Conservation (phyloP, 2,888 invertebrate genomes). For the Mythimna loreyi region DNA sequence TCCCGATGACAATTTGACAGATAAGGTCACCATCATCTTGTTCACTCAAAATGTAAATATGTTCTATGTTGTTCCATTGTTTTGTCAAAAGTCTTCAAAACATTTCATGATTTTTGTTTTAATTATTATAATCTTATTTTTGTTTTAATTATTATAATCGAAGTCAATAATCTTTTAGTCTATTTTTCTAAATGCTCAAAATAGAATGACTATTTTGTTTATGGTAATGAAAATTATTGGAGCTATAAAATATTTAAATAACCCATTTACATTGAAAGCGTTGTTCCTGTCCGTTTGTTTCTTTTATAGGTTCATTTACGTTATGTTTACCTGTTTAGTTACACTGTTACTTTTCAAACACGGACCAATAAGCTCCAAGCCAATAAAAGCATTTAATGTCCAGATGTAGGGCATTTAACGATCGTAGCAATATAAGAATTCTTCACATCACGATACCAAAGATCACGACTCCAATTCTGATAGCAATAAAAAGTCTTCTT, state of each 20-base stretch:
- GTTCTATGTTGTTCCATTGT: constrained; percentile 41
- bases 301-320: constrained; percentile 53
- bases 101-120: constrained; percentile 5
- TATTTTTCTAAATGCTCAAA: not conserved
- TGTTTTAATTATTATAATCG: constrained; percentile 20
- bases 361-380: constrained; percentile 44
- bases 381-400: constrained; percentile 63
- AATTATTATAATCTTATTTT: constrained; percentile 22
- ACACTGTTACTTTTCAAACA: constrained; percentile 47
- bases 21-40: constrained; percentile 43
- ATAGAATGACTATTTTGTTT: constrained; percentile 1
- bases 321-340: constrained; percentile 60
- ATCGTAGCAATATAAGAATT: constrained; percentile 61
- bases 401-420: constrained; percentile 62
- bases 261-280: constrained; percentile 43
- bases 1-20: constrained; percentile 54
- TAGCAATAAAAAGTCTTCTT: constrained; percentile 63
- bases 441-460: constrained; percentile 60
- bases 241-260: constrained; percentile 45
- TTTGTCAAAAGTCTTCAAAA: constrained; percentile 15
- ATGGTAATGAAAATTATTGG: constrained; percentile 29
- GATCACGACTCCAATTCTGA: constrained; percentile 66
- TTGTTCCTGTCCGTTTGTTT: constrained; percentile 43
- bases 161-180: not conserved
- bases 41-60: constrained; percentile 54